Conservation (phyloP, 2,113 vertebrate species). For the Eptatretus burgeri region DNA sequence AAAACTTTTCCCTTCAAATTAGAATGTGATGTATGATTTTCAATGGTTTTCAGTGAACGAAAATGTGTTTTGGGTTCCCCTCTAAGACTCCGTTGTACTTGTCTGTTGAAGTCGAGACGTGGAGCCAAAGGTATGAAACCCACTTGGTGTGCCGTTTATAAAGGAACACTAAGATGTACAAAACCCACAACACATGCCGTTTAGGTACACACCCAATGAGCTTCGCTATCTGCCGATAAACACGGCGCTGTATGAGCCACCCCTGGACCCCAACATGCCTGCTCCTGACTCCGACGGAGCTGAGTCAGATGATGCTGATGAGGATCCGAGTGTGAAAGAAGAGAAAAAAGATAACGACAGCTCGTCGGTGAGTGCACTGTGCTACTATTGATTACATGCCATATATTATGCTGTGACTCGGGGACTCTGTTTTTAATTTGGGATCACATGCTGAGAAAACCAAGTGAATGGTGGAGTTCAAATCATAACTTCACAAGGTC, state of each 20-base stretch:
- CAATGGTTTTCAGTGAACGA: no score
- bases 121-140: no score
- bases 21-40: no score
- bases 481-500: no score
- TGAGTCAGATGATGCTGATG: constrained; percentile 66
- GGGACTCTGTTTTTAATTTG: no score
- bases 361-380: constrained; percentile 21
- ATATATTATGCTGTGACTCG: no score
- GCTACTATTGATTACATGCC: not conserved
- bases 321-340: constrained; percentile 29
- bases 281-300: constrained; percentile 52
- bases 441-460: no score
- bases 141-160: not conserved
- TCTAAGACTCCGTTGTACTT: not conserved
- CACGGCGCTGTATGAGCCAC: constrained; percentile 77
- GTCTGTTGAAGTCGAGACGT: not conserved
- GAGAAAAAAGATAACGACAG: constrained; percentile 37
- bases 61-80: no score
- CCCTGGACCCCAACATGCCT: constrained; percentile 68
- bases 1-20: no score
- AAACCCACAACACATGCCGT: not conserved
- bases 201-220: constrained; percentile 76
- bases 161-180: not conserved
- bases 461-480: no score
- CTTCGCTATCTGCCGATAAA: constrained; percentile 75